Conservation (phyloP, 2,113 vertebrate genomes). For the Sceloporus undulatus region DNA sequence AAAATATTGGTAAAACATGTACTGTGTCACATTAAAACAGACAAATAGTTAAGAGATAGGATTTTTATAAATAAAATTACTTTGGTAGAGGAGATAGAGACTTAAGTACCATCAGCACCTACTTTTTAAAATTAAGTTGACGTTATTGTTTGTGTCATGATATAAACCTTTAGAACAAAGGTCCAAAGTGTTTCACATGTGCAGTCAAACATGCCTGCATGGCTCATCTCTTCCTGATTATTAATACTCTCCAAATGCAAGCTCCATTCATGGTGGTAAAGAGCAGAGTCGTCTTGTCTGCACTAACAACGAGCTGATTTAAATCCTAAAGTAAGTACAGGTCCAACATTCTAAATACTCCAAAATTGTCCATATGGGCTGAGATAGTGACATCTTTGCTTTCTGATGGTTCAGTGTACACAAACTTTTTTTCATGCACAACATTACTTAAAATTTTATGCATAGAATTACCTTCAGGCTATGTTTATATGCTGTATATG, state of each 20-base stretch:
- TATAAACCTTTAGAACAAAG: not conserved
- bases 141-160: not conserved
- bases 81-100: not conserved
- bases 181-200: not conserved
- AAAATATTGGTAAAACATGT: not conserved
- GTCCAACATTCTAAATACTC: too few relatives aligned
- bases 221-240: not conserved
- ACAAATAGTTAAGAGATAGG: not conserved
- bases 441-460: too few relatives aligned
- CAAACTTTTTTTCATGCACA: too few relatives aligned
- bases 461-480: too few relatives aligned
- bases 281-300: not conserved
- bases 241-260: not conserved
- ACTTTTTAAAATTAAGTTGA: not conserved
- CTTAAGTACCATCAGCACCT: too few relatives aligned
- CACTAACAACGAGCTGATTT: not conserved
- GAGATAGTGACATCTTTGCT: too few relatives aligned
- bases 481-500: too few relatives aligned
- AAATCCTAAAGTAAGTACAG: not conserved
- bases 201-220: not conserved
- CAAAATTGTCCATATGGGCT: too few relatives aligned
- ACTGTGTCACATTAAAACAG: conserved; percentile 13
- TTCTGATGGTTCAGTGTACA: too few relatives aligned
- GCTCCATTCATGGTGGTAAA: not conserved
- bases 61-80: not conserved